Evolutionary conservation across 2,113 vertebrate species (phyloP).

Genomic region (Stercorarius parasiticus): DNA sequence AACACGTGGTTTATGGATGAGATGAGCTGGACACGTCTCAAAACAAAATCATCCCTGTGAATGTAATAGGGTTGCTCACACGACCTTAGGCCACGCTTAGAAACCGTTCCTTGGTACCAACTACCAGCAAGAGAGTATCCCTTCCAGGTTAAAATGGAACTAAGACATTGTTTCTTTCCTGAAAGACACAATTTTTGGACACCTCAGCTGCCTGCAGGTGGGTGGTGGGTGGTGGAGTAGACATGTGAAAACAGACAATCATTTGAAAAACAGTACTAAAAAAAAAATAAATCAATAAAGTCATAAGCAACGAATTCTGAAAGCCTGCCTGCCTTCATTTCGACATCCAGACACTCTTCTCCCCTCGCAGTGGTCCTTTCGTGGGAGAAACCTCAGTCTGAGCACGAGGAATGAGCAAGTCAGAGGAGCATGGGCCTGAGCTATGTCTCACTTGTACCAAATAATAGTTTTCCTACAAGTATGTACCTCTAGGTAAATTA

Average conservation of each 20-base stretch:
- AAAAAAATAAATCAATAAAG: no score
- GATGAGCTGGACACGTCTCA: neutral
- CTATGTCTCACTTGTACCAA: neutral
- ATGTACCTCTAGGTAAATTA: neutral
- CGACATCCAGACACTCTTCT: neutral
- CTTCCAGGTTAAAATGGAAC: neutral
- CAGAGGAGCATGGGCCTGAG: neutral
- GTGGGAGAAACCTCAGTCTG: neutral
- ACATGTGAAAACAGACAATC: accelerated
- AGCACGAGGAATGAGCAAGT: neutral
- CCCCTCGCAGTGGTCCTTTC: neutral
- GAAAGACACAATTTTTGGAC: neutral
- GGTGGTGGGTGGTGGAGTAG: no score
- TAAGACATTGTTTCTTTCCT: neutral
- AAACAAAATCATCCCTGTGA: neutral
- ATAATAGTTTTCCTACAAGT: neutral
- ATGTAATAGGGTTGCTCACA: accelerated
- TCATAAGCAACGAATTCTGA: neutral
- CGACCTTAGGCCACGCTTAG: neutral
- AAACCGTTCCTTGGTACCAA: neutral
- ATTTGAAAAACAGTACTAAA: neutral
- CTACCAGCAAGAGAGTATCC: neutral
- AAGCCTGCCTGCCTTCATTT: neutral
- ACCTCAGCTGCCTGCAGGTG: neutral
- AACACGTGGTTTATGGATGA: neutral